Conservation (phyloP, 37 sponge, comb jelly and placozoan species). For the Halisarca cf. caerulea region DNA sequence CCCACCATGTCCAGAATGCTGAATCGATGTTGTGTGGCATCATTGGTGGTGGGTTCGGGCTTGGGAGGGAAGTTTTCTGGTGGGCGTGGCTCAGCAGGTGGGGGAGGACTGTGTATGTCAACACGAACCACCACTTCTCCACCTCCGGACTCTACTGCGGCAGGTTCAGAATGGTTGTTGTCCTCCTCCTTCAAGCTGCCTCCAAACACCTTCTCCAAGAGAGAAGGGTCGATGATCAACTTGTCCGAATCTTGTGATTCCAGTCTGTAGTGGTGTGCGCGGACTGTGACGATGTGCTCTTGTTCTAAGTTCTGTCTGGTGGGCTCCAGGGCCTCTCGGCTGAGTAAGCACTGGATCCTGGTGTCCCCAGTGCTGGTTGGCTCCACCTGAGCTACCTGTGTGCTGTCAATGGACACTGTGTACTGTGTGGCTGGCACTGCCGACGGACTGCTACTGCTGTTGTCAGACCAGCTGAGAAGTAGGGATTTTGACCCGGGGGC, state of each 20-base stretch:
- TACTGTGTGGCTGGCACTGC: not conserved
- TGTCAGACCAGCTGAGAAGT: slow-evolving; percentile 2
- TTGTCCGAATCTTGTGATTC: slow-evolving; percentile 1
- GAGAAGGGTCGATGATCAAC: not conserved
- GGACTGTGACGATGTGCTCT: not conserved
- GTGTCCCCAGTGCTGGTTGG: not conserved
- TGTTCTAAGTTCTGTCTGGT: too few relatives aligned
- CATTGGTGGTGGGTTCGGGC: too few relatives aligned
- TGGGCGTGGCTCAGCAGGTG: too few relatives aligned
- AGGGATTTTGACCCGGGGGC: not conserved
- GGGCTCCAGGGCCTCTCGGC: not conserved
- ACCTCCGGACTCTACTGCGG: too few relatives aligned
- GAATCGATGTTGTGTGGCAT: not conserved
- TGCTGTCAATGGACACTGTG: not conserved
- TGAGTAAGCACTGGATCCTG: not conserved
- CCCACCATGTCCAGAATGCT: not conserved
- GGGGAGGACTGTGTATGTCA: too few relatives aligned
- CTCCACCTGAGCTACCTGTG: not conserved
- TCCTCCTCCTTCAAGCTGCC: not conserved
- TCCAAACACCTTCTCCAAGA: not conserved
- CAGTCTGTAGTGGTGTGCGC: not conserved
- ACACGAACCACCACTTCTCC: too few relatives aligned
- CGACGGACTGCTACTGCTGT: too few relatives aligned
- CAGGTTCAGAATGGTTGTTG: too few relatives aligned
- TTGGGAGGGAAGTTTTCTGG: too few relatives aligned